Evolutionary conservation across 1,140 invertebrate species (phyloP).

Genomic region (Eueides isabella): DNA sequence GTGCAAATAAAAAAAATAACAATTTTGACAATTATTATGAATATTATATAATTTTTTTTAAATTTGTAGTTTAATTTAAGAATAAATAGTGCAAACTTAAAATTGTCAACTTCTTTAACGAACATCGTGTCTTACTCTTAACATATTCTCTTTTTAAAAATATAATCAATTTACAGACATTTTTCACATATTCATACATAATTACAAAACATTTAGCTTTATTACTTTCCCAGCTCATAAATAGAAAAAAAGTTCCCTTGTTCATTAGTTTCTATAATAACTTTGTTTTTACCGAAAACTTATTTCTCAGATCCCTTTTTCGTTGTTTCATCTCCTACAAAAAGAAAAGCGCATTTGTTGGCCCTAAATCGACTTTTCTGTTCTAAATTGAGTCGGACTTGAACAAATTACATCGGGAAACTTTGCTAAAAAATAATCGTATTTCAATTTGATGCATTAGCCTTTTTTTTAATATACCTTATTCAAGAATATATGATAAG

Average conservation of each 20-base stretch:
- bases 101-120: too few species aligned
- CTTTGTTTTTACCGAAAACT: constrained; percentile 1
- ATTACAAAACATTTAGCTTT: neutral
- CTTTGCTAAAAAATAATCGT: neutral
- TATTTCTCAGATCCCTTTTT: constrained; percentile 1
- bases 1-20: too few species aligned
- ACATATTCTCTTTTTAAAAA: too few species aligned
- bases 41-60: too few species aligned
- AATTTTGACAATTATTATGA: too few species aligned
- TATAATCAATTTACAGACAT: too few species aligned
- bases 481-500: too few species aligned
- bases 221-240: neutral
- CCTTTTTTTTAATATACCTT: too few species aligned
- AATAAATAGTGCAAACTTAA: too few species aligned
- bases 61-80: too few species aligned
- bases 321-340: constrained; percentile 14
- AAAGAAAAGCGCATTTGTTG: constrained; percentile 10
- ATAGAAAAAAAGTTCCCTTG: neutral
- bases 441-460: neutral
- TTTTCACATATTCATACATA: too few species aligned
- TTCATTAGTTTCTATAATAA: neutral
- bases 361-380: constrained; percentile 10
- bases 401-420: neutral
- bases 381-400: constrained; percentile 3
- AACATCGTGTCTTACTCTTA: too few species aligned